Conservation (phyloP, 2,113 vertebrate genomes). For the Chloebia gouldiae region DNA sequence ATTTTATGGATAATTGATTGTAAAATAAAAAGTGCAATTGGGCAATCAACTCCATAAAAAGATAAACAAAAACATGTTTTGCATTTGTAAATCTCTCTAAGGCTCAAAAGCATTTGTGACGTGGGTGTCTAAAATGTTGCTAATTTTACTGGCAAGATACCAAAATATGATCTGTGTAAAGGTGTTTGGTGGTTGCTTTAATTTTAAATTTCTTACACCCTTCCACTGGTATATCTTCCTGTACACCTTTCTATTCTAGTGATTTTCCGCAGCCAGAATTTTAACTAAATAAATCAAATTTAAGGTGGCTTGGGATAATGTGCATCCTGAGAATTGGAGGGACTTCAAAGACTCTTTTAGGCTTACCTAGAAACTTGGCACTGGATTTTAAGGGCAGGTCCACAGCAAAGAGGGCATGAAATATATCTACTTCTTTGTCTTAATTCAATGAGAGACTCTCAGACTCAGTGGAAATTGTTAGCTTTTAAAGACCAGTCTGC, state of each 20-base stretch:
- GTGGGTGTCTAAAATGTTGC: background rate
- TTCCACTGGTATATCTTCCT: background rate
- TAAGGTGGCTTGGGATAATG: background rate
- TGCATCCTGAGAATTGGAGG: background rate
- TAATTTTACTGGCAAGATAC: background rate
- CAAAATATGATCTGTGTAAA: background rate
- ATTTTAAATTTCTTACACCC: background rate
- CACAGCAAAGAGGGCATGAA: background rate
- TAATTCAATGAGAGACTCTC: conserved; percentile 21
- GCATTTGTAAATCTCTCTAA: background rate
- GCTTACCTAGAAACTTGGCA: background rate
- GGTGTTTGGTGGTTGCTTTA: background rate
- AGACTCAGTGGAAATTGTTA: conserved; percentile 14
- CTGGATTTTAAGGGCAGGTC: background rate
- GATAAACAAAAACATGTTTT: background rate
- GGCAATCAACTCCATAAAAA: background rate
- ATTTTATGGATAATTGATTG: background rate
- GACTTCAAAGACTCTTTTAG: background rate
- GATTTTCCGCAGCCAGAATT: background rate
- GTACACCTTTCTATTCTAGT: background rate
- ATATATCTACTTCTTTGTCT: background rate
- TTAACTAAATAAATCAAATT: background rate
- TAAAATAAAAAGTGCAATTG: background rate
- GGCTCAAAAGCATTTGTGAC: background rate
- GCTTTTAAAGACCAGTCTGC: conserved; percentile 36